Evolutionary conservation across 2,797 vertebrate species (phyloP).

Genomic region (Gymnoscopelus braueri): DNA sequence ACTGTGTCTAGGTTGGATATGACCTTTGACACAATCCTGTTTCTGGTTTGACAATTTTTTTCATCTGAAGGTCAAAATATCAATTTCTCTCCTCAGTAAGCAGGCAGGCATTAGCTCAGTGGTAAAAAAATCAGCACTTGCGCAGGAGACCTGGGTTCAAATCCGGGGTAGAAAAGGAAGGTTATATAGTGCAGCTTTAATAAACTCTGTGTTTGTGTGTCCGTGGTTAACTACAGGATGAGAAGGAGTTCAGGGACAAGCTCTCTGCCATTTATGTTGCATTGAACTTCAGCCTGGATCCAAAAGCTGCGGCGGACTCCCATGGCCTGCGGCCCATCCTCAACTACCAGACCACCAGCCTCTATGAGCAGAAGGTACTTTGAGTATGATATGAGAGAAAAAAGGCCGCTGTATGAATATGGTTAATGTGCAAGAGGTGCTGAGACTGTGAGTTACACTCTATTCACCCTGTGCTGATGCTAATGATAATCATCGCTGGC

Average conservation of each 20-base stretch:
- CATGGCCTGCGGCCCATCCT: conserved; percentile 88
- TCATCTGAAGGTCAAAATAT: too few species aligned
- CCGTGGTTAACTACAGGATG: conserved; percentile 79
- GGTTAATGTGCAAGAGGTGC: conserved; percentile 17
- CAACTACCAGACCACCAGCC: conserved; percentile 85
- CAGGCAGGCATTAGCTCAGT: too few species aligned
- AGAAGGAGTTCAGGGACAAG: conserved; percentile 94
- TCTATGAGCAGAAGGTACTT: conserved; percentile 89
- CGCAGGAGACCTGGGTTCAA: too few species aligned
- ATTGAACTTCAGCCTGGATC: conserved; percentile 90
- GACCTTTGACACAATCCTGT: too few species aligned
- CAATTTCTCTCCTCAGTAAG: too few species aligned
- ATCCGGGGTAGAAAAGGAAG: too few species aligned
- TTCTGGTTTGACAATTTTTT: too few species aligned
- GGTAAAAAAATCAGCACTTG: too few species aligned
- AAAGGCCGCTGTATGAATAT: not conserved
- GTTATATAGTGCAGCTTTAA: conserved; percentile 1
- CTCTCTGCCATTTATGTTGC: conserved; percentile 89
- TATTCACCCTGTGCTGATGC: conserved; percentile 29
- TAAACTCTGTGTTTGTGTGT: conserved; percentile 10
- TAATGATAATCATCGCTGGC: conserved; percentile 25
- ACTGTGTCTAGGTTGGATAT: too few species aligned
- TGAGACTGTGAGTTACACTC: conserved; percentile 1
- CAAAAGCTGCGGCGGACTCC: conserved; percentile 79
- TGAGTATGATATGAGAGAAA: not conserved